Percentiles rank a stretch among this genome's conserved stretches.
Evolutionary conservation across 92 coral and sea anemone genomes (phyloP).

Genomic region (Nematostella vectensis): DNA sequence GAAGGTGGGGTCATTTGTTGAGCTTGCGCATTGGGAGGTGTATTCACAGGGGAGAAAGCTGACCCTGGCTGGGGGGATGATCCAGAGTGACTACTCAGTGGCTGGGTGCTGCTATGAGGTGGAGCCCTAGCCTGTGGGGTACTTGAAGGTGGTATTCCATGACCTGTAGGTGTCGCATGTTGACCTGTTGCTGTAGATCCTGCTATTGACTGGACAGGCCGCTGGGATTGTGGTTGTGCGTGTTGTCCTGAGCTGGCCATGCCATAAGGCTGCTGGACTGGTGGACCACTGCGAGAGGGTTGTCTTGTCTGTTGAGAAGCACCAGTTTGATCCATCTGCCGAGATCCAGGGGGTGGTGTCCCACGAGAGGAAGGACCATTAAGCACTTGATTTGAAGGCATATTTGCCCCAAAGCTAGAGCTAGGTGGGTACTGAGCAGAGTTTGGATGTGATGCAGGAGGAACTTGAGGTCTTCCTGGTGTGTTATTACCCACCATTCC

Average conservation of each 20-base stretch:
- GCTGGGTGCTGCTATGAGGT: not conserved
- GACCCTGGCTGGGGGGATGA: slow-evolving; percentile 6
- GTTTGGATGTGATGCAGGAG: not conserved
- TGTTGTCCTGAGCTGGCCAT: not conserved
- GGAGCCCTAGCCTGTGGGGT: not conserved
- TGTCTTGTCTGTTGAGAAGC: not conserved
- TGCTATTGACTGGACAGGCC: not conserved
- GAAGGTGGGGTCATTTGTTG: slow-evolving; percentile 5
- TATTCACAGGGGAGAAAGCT: slow-evolving; percentile 19
- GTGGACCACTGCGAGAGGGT: not conserved
- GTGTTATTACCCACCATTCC: not conserved
- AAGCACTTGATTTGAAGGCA: slow-evolving; percentile 2
- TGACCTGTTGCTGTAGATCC: not conserved
- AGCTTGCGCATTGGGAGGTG: not conserved
- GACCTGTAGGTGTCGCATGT: not conserved
- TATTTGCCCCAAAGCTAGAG: not conserved
- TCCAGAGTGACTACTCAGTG: not conserved
- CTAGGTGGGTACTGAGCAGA: not conserved
- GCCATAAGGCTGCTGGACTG: not conserved
- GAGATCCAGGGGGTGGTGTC: slow-evolving; percentile 4
- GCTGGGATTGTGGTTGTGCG: not conserved
- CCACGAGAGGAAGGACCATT: slow-evolving; percentile 29
- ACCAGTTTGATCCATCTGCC: not conserved
- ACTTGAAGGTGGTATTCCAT: not conserved
- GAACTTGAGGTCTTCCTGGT: not conserved